Base-by-base conservation (phyloP, 2,888 invertebrate genomes). In the Nephrocerus scutellatus region DNA sequence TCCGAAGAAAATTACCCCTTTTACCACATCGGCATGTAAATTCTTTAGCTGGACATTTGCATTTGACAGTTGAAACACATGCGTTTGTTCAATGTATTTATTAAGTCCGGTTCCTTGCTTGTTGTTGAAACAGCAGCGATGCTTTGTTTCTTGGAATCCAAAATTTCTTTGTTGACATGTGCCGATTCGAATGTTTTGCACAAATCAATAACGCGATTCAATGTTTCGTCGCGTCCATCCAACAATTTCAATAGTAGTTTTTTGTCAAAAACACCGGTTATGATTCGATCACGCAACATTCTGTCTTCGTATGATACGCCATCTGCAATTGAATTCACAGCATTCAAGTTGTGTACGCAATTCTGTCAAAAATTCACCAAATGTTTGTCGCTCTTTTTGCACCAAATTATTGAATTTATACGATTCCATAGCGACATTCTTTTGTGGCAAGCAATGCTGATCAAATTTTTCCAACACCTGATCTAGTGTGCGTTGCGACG, bases 231-330 rank as follows among this genome's bases (percentile, higher is more conserved):
- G 14, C 18, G 15, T 16, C 40, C 48, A 25, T 47, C 43, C 15
- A 44, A 23, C 14, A 41, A 24, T 28, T 37, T 46, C 12, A 42
- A 30, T 25, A 36, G 39, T 6, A 43, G 21, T 22, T 46, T 43
- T 36, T 48, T 50, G 10, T 47, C 44, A 5, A 14, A 16, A 6
- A 51, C 28, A 10, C 45, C 41, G 7, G 39, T 28, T 6, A 48
- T 33, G 13, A 46, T 48, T 9, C 44, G 43, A 35, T 46, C 48
- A 16, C 40, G 33, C 7, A 47, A 21, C 49, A 49, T 47, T 32
- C 47, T 13, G 2, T 45, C 30, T 25, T 44, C 43, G 29, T 46
- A 48, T 14, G 35, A 26, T 18, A 9, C n/a, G 13, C 39, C 38
- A 24, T n/a, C n/a, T n/a, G n/a, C n/a, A n/a, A n/a, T n/a, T n/a